Conservation (phyloP, 2,797 vertebrate species). For the Thalassophryne amazonica region DNA sequence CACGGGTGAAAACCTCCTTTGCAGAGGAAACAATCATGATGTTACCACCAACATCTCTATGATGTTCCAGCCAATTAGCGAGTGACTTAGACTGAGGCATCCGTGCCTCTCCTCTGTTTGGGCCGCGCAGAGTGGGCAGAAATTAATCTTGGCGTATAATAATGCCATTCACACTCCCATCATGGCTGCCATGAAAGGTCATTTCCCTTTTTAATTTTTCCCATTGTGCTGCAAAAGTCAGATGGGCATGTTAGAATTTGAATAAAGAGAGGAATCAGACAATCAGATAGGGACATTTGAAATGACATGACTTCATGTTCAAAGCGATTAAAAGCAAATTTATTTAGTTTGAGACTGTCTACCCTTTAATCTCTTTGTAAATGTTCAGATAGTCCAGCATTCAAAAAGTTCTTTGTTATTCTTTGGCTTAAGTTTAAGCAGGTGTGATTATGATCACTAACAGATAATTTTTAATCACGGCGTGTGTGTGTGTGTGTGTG, state of each 20-base stretch:
- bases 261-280: constrained; percentile 84
- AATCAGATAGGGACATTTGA: constrained; percentile 82
- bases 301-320: constrained; percentile 83
- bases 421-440: constrained; percentile 80
- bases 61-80: constrained; percentile 57
- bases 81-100: constrained; percentile 43
- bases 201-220: constrained; percentile 84
- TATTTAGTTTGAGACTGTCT: constrained; percentile 82
- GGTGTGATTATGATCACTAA: constrained; percentile 78
- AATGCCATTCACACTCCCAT: constrained; percentile 81
- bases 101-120: constrained; percentile 59
- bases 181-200: constrained; percentile 79
- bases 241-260: constrained; percentile 86
- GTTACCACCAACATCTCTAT: constrained; percentile 33
- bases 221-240: constrained; percentile 82
- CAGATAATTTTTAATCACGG: constrained; percentile 83
- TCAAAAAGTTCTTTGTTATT: constrained; percentile 81
- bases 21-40: no score
- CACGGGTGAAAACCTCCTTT: no score
- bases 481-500: constrained; percentile 71
- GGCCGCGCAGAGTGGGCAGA: constrained; percentile 66
- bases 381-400: constrained; percentile 74
- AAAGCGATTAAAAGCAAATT: constrained; percentile 84
- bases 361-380: constrained; percentile 81
- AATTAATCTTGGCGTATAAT: constrained; percentile 80